These are phyloP conservation scores for Ceratitis capitata DNA, from an alignment of 1,140 invertebrate genomes.

Conservation along the genomic window DNA sequence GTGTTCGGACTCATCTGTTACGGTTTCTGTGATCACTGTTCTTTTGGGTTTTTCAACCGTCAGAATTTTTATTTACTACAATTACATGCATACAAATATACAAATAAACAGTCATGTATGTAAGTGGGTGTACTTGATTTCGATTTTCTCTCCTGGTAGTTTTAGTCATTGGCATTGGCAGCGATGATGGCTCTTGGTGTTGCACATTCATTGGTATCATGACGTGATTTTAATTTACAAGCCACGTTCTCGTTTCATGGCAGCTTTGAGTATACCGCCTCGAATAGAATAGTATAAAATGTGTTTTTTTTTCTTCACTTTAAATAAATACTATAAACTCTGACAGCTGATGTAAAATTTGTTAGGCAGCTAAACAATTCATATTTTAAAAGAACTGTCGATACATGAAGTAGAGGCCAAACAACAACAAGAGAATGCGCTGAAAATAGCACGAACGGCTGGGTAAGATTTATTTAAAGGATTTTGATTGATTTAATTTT, in stretches of 20 bases:
- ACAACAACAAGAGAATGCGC: no score
- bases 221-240: conserved; percentile 31
- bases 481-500: no score
- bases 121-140: conserved; percentile 10
- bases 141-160: neutral
- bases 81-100: neutral
- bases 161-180: neutral
- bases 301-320: no score
- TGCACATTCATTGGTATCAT: neutral
- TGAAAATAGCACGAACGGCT: no score
- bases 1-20: neutral
- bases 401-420: no score
- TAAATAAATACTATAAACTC: no score
- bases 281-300: neutral
- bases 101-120: neutral
- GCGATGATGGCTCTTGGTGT: neutral
- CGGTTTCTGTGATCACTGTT: neutral
- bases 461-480: no score
- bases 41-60: neutral
- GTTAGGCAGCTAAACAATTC: no score
- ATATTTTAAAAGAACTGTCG: no score
- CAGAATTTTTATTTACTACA: conserved; percentile 18
- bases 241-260: neutral
- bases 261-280: neutral
- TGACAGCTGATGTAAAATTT: no score